These are phyloP conservation scores for Prosapia bicincta DNA, from an alignment of 2,888 invertebrate genomes.

Conservation along the genomic window DNA sequence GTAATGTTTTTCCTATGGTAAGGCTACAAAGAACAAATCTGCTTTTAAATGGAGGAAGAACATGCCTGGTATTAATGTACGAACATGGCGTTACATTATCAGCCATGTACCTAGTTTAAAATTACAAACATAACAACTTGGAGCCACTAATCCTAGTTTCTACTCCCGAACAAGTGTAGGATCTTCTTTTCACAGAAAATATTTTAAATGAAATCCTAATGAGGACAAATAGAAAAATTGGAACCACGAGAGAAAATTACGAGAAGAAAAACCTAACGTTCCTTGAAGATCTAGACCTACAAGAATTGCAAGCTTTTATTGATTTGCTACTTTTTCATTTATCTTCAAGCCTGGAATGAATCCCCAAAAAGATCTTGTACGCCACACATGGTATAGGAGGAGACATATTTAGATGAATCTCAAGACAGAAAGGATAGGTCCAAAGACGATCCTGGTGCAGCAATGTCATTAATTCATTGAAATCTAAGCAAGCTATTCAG, in stretches of 20 bases:
- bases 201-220: conserved; percentile 1
- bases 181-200: background rate
- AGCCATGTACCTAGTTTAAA: too few relatives aligned
- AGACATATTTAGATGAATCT: conserved; percentile 15
- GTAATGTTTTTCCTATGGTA: background rate
- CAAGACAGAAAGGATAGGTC: background rate
- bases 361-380: background rate
- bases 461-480: background rate
- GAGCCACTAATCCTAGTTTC: background rate
- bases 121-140: background rate
- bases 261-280: background rate
- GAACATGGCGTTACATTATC: conserved; percentile 9
- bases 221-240: conserved; percentile 2
- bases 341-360: conserved; percentile 18
- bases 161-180: background rate
- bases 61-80: background rate
- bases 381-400: conserved; percentile 16
- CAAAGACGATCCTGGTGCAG: background rate
- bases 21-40: too few relatives aligned
- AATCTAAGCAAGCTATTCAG: conserved; percentile 6
- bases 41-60: conserved; percentile 5
- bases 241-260: background rate
- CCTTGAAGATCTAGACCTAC: background rate
- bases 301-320: conserved; percentile 14
- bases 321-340: conserved; percentile 3